A percentile compares a stretch with the other conserved stretches of the same genome.
phyloP scores from a whole-genome alignment of 2,113 vertebrate genomes.

The Merops nubicus region DNA sequence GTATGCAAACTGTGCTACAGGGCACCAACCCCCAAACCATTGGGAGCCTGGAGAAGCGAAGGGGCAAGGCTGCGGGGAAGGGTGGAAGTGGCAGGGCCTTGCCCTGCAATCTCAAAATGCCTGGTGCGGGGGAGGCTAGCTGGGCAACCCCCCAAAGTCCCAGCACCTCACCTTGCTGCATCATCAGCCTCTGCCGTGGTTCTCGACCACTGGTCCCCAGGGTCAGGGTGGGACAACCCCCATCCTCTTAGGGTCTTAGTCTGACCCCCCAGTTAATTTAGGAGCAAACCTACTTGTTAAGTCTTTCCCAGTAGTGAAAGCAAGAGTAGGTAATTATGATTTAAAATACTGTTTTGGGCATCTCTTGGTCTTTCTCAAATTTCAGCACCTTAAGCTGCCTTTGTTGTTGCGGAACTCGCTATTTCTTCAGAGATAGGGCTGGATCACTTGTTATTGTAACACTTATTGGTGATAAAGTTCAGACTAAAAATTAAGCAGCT shows the following conservation, averaged over 20 bases:
- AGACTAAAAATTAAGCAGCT: conserved; percentile 86
- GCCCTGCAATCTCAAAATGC: neutral
- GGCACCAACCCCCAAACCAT: neutral
- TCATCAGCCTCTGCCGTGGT: neutral
- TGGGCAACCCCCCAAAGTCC: neutral
- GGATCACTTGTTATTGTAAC: conserved; percentile 83
- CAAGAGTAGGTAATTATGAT: neutral
- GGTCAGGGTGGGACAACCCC: neutral
- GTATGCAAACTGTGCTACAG: neutral
- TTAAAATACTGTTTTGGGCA: conserved; percentile 17
- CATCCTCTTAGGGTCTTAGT: accelerated
- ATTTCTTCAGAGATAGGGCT: conserved; percentile 75
- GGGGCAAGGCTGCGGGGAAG: neutral
- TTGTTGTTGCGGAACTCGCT: conserved; percentile 75
- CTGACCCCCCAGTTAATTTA: neutral
- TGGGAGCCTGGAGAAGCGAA: neutral
- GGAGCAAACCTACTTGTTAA: conserved; percentile 40
- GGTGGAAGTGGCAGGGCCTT: neutral
- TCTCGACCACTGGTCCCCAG: accelerated
- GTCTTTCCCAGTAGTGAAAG: conserved; percentile 43
- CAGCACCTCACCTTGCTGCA: neutral
- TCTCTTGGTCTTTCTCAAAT: conserved; percentile 37
- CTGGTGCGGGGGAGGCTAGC: no score
- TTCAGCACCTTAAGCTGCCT: conserved; percentile 43
- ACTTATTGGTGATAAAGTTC: conserved; percentile 86